A percentile compares a stretch with the other conserved stretches of the same genome.
Conservation (phyloP, 2,113 vertebrate genomes). For the Leucopsar rothschildi region DNA sequence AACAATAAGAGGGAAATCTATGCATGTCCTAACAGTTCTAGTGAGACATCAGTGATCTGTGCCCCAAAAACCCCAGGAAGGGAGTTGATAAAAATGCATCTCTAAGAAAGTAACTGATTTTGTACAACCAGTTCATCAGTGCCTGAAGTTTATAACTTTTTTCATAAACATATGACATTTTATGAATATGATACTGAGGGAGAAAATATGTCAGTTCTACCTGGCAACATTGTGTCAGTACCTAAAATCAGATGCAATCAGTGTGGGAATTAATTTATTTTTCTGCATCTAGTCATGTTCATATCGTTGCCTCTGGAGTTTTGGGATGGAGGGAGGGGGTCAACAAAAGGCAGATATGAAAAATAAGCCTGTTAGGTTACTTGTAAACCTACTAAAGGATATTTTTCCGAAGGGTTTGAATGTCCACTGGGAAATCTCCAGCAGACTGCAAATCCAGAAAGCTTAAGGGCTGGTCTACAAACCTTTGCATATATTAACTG, state of each 20-base stretch:
- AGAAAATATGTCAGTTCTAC: not conserved
- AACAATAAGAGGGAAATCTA: conserved; percentile 68
- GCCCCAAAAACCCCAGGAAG: conserved; percentile 59
- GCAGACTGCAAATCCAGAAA: not conserved
- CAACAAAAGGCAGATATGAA: not conserved
- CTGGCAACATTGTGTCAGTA: not conserved
- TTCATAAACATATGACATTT: not conserved
- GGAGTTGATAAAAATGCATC: conserved; percentile 18
- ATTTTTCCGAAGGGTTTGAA: not conserved
- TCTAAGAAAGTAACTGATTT: not conserved
- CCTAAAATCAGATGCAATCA: not conserved
- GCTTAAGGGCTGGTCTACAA: not conserved
- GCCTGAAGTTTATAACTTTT: not conserved
- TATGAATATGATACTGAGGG: not conserved
- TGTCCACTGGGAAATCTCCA: not conserved
- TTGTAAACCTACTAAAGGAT: not conserved
- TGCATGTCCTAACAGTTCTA: conserved; percentile 68
- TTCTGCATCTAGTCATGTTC: not conserved
- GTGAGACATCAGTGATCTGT: conserved; percentile 43
- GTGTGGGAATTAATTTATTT: not conserved
- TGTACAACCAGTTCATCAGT: not conserved
- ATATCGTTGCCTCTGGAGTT: not conserved
- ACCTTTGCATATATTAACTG: not conserved
- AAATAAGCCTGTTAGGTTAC: not conserved
- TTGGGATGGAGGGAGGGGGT: not conserved